Evolutionary conservation across 1,140 invertebrate genomes (phyloP).

Genomic region (Pseudomyrmex pallidus): DNA sequence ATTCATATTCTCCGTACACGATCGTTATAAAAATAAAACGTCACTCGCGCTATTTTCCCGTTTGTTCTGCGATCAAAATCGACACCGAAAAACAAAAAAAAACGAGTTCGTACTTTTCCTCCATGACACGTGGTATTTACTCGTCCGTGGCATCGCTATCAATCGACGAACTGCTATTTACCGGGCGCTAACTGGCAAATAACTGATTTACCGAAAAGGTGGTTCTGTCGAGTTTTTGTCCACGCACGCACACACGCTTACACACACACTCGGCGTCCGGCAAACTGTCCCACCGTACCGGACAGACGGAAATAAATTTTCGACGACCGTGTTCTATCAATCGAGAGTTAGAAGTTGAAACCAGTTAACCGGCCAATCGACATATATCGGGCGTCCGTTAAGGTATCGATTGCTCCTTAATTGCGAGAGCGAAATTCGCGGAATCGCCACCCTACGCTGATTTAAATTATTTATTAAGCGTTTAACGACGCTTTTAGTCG

Average conservation of each 20-base stretch:
- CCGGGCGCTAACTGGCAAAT: slow-evolving; percentile 39
- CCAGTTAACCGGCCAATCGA: slow-evolving; percentile 28
- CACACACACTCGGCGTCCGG: not conserved
- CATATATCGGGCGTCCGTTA: slow-evolving; percentile 22
- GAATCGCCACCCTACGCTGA: slow-evolving; percentile 18
- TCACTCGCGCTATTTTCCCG: not conserved
- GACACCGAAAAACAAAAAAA: not conserved
- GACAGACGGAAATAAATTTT: slow-evolving; percentile 32
- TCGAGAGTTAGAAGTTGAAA: not conserved
- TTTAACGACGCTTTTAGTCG: slow-evolving; percentile 59
- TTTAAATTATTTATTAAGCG: slow-evolving; percentile 56
- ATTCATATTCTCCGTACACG: not conserved
- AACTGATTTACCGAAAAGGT: slow-evolving; percentile 46
- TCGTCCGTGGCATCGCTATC: not conserved
- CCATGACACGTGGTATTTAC: slow-evolving; percentile 47
- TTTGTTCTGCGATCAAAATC: slow-evolving; percentile 36
- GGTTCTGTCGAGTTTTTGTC: slow-evolving; percentile 18
- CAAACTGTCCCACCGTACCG: not conserved
- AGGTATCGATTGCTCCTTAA: slow-evolving; percentile 57
- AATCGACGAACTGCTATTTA: slow-evolving; percentile 41
- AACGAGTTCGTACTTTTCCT: slow-evolving; percentile 7
- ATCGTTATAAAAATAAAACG: slow-evolving; percentile 42
- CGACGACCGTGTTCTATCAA: slow-evolving; percentile 11
- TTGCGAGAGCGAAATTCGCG: slow-evolving; percentile 22
- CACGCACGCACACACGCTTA: not conserved